These are phyloP conservation scores for Odontothrips loti DNA, from an alignment of 2,888 invertebrate species.

Conservation along the genomic window DNA sequence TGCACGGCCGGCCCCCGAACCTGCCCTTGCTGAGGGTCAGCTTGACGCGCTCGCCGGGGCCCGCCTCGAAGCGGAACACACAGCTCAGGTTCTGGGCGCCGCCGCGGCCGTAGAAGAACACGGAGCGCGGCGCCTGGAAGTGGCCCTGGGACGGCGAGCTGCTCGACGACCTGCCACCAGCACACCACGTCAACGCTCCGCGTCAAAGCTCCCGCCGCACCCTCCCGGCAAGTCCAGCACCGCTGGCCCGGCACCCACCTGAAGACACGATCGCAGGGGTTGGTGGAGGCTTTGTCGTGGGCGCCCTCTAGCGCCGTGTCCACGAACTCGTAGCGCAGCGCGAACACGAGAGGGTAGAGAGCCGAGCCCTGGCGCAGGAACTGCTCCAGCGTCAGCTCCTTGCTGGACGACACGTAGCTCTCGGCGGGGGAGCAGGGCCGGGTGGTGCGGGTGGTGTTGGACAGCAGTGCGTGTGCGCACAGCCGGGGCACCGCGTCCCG, in stretches of 20 bases:
- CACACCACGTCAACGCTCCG: constrained; percentile 14
- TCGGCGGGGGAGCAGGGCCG: constrained; percentile 65
- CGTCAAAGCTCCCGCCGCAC: constrained; percentile 28
- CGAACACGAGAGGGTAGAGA: constrained; percentile 70
- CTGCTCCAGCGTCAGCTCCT: constrained; percentile 72
- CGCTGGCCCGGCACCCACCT: constrained; percentile 36
- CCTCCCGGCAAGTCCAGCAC: constrained; percentile 40
- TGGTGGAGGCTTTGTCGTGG: constrained; percentile 55
- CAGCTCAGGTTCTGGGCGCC: constrained; percentile 72
- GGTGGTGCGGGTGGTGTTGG: constrained; percentile 66
- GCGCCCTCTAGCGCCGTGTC: constrained; percentile 66
- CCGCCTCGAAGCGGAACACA: constrained; percentile 68
- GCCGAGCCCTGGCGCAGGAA: constrained; percentile 73
- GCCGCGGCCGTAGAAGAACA: constrained; percentile 77
- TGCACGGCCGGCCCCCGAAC: constrained; percentile 66
- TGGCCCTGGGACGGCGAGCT: constrained; percentile 34
- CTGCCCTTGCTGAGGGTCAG: constrained; percentile 64
- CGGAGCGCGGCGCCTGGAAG: constrained; percentile 72
- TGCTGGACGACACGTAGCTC: constrained; percentile 71
- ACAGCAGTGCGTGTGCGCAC: constrained; percentile 68
- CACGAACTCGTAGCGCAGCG: constrained; percentile 77
- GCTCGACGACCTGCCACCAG: constrained; percentile 35
- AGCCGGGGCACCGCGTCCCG: constrained; percentile 60
- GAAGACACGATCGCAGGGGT: constrained; percentile 59
- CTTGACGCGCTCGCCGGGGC: constrained; percentile 63